phyloP scores from a whole-genome alignment of 2,888 invertebrate species.

The Macrosiphum euphorbiae region DNA sequence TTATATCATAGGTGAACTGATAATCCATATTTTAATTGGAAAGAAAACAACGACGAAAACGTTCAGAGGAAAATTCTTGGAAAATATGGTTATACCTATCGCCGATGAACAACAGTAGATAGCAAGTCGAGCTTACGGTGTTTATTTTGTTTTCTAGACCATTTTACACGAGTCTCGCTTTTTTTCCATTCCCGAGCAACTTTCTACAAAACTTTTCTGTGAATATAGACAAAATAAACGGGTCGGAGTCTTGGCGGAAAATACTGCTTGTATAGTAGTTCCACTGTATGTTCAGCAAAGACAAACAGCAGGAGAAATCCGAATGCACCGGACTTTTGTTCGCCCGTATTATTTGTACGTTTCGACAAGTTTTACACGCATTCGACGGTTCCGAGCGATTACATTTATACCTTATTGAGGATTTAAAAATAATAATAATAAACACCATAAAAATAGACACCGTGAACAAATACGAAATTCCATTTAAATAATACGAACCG shows the following conservation, averaged over 20 bases:
- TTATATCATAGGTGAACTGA: no score
- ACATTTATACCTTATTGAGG: neutral
- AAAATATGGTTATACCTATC: neutral
- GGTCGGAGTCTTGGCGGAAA: neutral
- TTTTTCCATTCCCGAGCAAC: neutral
- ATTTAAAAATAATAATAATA: neutral
- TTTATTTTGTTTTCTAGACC: neutral
- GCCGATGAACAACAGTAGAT: neutral
- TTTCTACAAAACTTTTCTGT: slow-evolving; percentile 16
- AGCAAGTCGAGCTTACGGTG: neutral
- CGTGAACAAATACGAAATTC: neutral
- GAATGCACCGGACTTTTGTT: neutral
- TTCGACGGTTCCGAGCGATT: neutral
- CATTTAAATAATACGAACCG: neutral
- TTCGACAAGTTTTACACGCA: neutral
- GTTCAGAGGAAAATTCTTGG: neutral
- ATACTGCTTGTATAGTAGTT: neutral
- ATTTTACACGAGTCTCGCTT: slow-evolving; percentile 8
- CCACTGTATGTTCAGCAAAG: neutral
- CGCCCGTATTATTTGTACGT: neutral
- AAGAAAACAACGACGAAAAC: neutral
- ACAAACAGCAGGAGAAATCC: neutral
- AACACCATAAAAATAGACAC: neutral
- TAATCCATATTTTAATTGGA: neutral
- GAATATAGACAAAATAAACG: neutral